Conservation (phyloP, 2,113 vertebrate species). For the Prunella himalayana region DNA sequence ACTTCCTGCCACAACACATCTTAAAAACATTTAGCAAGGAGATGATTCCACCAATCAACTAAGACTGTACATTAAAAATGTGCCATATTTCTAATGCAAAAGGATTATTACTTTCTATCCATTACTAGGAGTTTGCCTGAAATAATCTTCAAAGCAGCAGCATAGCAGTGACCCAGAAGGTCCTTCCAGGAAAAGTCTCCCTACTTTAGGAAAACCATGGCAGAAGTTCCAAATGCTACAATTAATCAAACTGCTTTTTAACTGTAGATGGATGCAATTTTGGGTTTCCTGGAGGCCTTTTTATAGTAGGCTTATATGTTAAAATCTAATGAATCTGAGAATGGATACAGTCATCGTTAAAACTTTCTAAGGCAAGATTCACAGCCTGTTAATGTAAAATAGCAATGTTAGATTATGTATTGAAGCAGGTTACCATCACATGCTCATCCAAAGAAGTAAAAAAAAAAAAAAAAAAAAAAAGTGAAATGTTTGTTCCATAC, state of each 20-base stretch:
- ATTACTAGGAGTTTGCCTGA: not conserved
- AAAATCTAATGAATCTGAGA: not conserved
- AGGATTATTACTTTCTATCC: not conserved
- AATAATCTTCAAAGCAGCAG: not conserved
- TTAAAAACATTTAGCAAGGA: not conserved
- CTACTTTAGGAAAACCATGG: not conserved
- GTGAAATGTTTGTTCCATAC: not conserved
- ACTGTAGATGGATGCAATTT: not conserved
- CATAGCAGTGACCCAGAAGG: not conserved
- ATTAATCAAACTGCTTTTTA: not conserved
- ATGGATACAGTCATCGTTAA: not conserved
- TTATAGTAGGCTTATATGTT: not conserved
- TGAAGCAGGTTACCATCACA: not conserved
- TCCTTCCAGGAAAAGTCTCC: not conserved
- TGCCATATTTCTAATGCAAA: not conserved
- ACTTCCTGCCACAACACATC: not conserved
- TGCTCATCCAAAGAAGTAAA: not conserved
- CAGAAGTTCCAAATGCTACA: not conserved
- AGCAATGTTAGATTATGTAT: not conserved
- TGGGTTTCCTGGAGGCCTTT: not conserved
- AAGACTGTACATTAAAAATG: not conserved
- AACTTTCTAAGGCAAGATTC: not conserved
- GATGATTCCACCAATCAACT: not conserved
- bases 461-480: not conserved
- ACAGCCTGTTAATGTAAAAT: not conserved